Evolutionary conservation across 2,113 vertebrate species (phyloP).

Genomic region (Elephantulus edwardii): DNA sequence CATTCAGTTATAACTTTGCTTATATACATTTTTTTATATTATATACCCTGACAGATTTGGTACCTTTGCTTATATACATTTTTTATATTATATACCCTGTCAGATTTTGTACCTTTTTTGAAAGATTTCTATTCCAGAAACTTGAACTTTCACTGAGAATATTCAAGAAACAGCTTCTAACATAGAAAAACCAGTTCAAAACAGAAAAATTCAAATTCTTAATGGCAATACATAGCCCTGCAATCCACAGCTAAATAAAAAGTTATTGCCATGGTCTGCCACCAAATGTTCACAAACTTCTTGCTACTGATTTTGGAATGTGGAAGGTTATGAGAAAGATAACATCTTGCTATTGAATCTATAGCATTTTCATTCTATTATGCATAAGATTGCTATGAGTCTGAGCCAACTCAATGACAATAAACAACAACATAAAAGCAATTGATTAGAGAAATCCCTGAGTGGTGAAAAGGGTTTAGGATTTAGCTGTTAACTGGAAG

Average conservation of each 20-base stretch:
- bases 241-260: neutral
- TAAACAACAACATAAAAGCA: neutral
- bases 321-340: neutral
- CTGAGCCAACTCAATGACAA: neutral
- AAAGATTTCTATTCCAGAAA: neutral
- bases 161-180: neutral
- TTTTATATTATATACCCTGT: neutral
- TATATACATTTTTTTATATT: neutral
- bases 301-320: neutral
- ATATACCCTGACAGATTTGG: conserved; percentile 2
- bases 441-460: neutral
- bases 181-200: neutral
- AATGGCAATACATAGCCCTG: neutral
- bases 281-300: neutral
- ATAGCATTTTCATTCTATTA: neutral
- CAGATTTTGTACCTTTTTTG: conserved; percentile 9
- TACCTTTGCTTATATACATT: neutral
- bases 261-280: neutral
- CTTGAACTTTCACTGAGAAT: conserved; percentile 4
- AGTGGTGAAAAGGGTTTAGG: neutral
- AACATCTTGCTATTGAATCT: neutral
- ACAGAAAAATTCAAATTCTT: neutral
- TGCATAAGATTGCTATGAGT: neutral
- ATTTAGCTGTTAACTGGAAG: neutral
- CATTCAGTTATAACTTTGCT: neutral